phyloP scores from a whole-genome alignment of 2,888 invertebrate genomes.

The Thyatira batis region DNA sequence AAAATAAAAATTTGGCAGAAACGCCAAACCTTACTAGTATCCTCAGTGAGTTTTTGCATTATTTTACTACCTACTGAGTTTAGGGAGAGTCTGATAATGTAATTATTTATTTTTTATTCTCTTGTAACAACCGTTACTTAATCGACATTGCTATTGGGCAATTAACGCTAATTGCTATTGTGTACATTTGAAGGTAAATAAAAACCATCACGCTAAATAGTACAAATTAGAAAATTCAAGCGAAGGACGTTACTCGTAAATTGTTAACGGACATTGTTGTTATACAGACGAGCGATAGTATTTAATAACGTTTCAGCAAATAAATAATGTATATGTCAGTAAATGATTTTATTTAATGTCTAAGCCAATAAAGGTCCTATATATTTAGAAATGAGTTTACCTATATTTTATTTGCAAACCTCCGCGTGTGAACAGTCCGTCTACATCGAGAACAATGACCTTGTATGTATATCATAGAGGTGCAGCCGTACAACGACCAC shows the following conservation, averaged over 20 bases:
- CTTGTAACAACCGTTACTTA: too few relatives aligned
- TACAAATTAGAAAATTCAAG: conserved; percentile 27
- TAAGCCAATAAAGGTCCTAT: too few relatives aligned
- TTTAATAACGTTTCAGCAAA: too few relatives aligned
- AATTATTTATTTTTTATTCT: too few relatives aligned
- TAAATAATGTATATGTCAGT: too few relatives aligned
- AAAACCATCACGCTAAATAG: conserved; percentile 5
- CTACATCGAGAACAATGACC: conserved; percentile 22
- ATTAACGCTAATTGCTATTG: background rate
- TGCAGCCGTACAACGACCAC: conserved; percentile 7
- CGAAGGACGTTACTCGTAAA: conserved; percentile 36
- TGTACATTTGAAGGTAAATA: background rate
- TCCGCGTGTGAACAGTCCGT: conserved; percentile 3
- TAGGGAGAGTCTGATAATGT: too few relatives aligned
- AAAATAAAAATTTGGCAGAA: background rate
- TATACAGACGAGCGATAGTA: conserved; percentile 20
- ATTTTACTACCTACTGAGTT: too few relatives aligned
- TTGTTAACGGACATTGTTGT: conserved; percentile 39
- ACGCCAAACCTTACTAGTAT: too few relatives aligned
- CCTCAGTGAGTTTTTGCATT: too few relatives aligned
- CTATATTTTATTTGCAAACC: conserved; percentile 14
- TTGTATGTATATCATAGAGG: conserved; percentile 24
- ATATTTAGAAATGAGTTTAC: too few relatives aligned
- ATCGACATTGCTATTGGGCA: background rate
- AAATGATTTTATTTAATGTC: too few relatives aligned